phyloP scores from a whole-genome alignment of 1,140 invertebrate genomes.

The Drosophila insularis region DNA sequence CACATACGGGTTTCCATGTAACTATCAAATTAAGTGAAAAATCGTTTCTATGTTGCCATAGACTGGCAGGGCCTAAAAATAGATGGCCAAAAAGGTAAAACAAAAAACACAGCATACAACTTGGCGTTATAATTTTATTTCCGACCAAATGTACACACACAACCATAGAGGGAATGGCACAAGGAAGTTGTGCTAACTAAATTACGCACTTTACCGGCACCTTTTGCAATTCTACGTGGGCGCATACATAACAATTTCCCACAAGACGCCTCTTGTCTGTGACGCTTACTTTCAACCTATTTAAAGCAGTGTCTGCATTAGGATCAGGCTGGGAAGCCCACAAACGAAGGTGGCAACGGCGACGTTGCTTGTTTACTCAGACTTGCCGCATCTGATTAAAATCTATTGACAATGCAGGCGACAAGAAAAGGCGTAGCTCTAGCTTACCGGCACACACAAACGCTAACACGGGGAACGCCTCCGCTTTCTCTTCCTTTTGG shows the following conservation, averaged over 20 bases:
- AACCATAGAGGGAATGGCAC: not conserved
- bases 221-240: constrained; percentile 36
- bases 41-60: constrained; percentile 19
- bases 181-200: constrained; percentile 15
- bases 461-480: constrained; percentile 27
- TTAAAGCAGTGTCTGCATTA: constrained; percentile 29
- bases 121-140: constrained; percentile 18
- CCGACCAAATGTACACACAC: not conserved
- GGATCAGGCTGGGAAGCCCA: not conserved
- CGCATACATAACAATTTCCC: constrained; percentile 71
- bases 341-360: not conserved
- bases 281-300: constrained; percentile 35
- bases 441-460: constrained; percentile 50
- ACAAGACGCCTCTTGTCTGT: constrained; percentile 36
- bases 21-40: constrained; percentile 15
- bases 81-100: constrained; percentile 4
- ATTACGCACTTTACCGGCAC: constrained; percentile 49
- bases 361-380: constrained; percentile 60
- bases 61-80: constrained; percentile 35
- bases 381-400: constrained; percentile 79
- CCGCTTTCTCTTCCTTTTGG: not conserved
- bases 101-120: constrained; percentile 43
- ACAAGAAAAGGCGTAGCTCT: constrained; percentile 54
- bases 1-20: not conserved
- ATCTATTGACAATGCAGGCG: constrained; percentile 70